Percentiles rank a stretch among this genome's conserved stretches.
These are phyloP conservation scores for Euschistus heros DNA, from an alignment of 1,140 invertebrate species.

Conservation along the genomic window DNA sequence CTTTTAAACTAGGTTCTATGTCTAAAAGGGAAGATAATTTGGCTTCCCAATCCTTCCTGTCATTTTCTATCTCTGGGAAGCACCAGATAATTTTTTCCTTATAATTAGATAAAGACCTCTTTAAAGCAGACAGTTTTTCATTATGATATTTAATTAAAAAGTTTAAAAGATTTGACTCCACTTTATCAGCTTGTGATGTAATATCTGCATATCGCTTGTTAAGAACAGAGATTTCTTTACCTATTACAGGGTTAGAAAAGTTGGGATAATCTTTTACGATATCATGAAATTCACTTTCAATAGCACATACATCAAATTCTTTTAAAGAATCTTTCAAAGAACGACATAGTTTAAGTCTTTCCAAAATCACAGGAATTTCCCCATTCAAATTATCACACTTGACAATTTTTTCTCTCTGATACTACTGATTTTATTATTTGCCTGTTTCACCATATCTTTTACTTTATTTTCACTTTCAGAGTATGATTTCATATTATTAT, in stretches of 20 bases:
- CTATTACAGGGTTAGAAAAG: constrained; percentile 55
- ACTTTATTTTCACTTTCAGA: constrained; percentile 62
- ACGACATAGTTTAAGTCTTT: constrained; percentile 61
- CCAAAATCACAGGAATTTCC: constrained; percentile 69
- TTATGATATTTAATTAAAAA: constrained; percentile 80
- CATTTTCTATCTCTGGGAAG: constrained; percentile 70
- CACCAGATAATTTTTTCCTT: constrained; percentile 91
- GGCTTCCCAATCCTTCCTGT: constrained; percentile 84
- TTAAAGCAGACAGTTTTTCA: constrained; percentile 70
- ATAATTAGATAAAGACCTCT: constrained; percentile 62
- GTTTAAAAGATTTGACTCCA: constrained; percentile 63
- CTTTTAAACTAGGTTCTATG: constrained; percentile 56
- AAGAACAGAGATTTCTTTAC: constrained; percentile 67
- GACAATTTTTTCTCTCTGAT: constrained; percentile 64
- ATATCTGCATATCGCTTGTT: constrained; percentile 67
- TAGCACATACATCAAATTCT: constrained; percentile 48
- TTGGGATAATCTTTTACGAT: constrained; percentile 67
- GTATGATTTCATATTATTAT: constrained; percentile 54
- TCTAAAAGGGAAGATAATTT: constrained; percentile 74
- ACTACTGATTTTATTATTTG: constrained; percentile 55
- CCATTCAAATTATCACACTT: constrained; percentile 87
- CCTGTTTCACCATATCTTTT: constrained; percentile 55
- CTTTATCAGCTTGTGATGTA: constrained; percentile 62
- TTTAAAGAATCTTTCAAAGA: constrained; percentile 57
- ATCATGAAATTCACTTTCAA: constrained; percentile 55